A percentile compares a stretch with the other conserved stretches of the same genome.
phyloP scores from a whole-genome alignment of 2,888 invertebrate genomes.

The Poecilobothrus nobilitatus region DNA sequence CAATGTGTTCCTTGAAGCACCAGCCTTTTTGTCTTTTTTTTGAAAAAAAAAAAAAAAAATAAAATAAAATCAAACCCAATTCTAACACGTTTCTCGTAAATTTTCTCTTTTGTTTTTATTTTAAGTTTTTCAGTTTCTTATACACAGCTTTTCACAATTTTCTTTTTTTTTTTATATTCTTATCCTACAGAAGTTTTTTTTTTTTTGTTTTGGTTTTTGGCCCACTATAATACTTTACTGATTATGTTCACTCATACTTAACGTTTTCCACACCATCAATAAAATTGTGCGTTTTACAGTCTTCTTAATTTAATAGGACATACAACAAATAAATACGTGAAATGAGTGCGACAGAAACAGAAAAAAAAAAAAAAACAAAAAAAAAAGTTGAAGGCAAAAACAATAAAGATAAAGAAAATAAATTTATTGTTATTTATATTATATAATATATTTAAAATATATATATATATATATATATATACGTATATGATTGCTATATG shows the following conservation, averaged over 20 bases:
- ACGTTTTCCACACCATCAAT: neutral
- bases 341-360: neutral
- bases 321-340: too few species aligned
- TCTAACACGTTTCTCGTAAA: too few species aligned
- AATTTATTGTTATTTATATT: neutral
- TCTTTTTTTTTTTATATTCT: neutral
- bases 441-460: too few species aligned
- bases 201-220: neutral
- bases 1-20: too few species aligned
- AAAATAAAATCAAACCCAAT: too few species aligned
- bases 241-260: neutral
- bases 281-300: neutral
- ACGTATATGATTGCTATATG: too few species aligned
- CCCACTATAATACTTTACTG: neutral
- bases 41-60: too few species aligned
- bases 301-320: neutral
- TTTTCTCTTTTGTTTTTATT: too few species aligned
- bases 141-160: too few species aligned
- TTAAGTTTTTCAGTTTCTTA: too few species aligned
- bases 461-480: too few species aligned
- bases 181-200: neutral
- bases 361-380: neutral
- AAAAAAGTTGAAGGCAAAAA: neutral
- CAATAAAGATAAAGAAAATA: neutral
- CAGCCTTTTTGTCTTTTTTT: too few species aligned